Evolutionary conservation across 2,888 invertebrate species (phyloP), one percentile per base, ranked within the genome.

Genomic region (Caenorhabditis afra): DNA sequence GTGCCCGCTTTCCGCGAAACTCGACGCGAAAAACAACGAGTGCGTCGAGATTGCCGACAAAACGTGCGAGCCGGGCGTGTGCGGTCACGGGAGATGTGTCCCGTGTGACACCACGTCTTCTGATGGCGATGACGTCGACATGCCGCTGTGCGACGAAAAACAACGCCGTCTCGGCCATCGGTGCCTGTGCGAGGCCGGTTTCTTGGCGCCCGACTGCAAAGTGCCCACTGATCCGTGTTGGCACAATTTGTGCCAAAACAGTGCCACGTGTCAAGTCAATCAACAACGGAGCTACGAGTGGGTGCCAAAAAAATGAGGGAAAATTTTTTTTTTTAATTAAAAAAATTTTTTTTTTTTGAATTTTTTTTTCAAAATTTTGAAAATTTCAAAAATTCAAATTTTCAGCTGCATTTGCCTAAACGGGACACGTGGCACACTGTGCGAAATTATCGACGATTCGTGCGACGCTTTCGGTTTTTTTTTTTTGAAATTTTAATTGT

Each of bases 171-270:
- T 61, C 45, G 29, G 29, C 29, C 7, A 29, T 29, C 49, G 82
- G 55, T 84, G 84, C 44, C 65, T 84, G 11, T 84, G 84, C 41
- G 78, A 74, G 35, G 61, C 73, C 11, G 81, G 81, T 0, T 81
- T 49, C 20, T 44, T 73, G 0, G 67, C 66, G 16, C 80, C 80
- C 23, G 35, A 12, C 20, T 80, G 80, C 41, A 61, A 47, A 18
- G 41, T 59, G 10, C 71, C 62, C 23, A 55, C 77, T 0, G 66
- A 81, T 22, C 74, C 75, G 10, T 81, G 81, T 35, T 53, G 68
- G 29, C 76, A 74, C 11, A 79, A 75, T 47, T 14, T 77, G 45
- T 81, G 81, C 20, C 55, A 78, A 35, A 74, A 81, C 20, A 65
- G 66, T 57, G 74, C 66, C 52, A 66, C 53, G 39, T 81, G 81